Evolutionary conservation across 2,113 vertebrate genomes (phyloP).

Genomic region (Oplegnathus fasciatus): DNA sequence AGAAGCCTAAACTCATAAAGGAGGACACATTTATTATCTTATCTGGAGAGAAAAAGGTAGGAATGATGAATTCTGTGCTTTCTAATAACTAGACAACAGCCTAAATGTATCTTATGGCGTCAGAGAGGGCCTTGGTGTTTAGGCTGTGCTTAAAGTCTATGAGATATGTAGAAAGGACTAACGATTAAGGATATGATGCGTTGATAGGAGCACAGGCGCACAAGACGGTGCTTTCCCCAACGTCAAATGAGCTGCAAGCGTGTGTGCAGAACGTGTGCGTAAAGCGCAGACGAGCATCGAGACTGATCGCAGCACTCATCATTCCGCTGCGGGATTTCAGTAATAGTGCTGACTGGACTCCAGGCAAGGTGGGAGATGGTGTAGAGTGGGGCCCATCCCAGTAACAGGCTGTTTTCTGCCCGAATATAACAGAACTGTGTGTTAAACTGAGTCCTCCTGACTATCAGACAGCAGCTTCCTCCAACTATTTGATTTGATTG

Average conservation of each 20-base stretch:
- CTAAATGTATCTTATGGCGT: too few species aligned
- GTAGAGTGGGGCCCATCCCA: not conserved
- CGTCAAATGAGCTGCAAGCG: not conserved
- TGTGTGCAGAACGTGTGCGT: not conserved
- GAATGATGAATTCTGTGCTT: not conserved
- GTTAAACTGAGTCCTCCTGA: too few species aligned
- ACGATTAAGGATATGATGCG: not conserved
- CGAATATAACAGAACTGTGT: too few species aligned
- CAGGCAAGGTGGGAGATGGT: not conserved
- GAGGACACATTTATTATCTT: not conserved
- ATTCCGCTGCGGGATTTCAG: not conserved
- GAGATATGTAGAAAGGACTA: too few species aligned
- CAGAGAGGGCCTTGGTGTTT: not conserved
- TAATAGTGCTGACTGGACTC: not conserved
- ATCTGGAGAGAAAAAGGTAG: slow-evolving; percentile 29
- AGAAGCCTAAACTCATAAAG: not conserved
- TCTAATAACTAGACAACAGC: not conserved
- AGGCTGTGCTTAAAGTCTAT: not conserved
- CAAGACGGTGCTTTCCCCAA: not conserved
- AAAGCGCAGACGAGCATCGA: not conserved
- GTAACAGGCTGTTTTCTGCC: not conserved
- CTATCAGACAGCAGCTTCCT: too few species aligned
- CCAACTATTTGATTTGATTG: too few species aligned
- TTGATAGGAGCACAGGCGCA: not conserved
- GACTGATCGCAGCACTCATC: not conserved